Evolutionary conservation across 64 coral and sea anemone genomes (phyloP), one percentile per base, ranked within the genome.

Genomic region (Actinia equina): DNA sequence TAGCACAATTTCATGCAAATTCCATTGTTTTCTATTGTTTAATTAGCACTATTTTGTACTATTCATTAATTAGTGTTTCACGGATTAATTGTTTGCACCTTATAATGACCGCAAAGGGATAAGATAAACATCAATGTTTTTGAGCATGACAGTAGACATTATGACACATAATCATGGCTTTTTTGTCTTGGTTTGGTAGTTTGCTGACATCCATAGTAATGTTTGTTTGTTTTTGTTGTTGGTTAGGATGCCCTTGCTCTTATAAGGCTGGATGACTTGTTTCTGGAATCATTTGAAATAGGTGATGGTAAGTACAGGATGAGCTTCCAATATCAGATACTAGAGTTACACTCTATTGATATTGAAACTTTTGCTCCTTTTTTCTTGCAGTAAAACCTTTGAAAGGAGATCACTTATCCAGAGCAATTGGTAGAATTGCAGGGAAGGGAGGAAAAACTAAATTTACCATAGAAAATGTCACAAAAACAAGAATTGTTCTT

Each of bases 391-490:
- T 99, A 15, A 99, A 99, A 51, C 91, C 97, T 71, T 82, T 99
- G 52, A 99, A 99, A 80, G 97, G 93, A 83, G 97, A 95, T 77
- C 97, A 99, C 79, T 90, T 99, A 58, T 95, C 97, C 6, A 80
- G 97, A 88, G 97, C 97, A 16, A 99, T 99, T 83, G 97, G 97
- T n/a, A 84, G 97, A 61, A 88, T 99, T 56, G 97, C 97, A 85
- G 97, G 97, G 13, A 95, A 93, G 87, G 91, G 97, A 82, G 97
- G 97, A 52, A 95, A 88, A 67, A 99, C 97, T 85, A 99, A 99
- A 78, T 99, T 93, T 77, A 99, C 97, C 0, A 95, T 99, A 86
- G 97, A 99, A 93, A 99, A 99, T 99, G 97, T 99, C 46, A 95
- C 97, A 55, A 99, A 99, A 84, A 99, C 97, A 17, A 95, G 97